Percentiles rank a stretch among this genome's conserved stretches.
Evolutionary conservation across 1,140 invertebrate species (phyloP).

Genomic region (Drosophila obscura): DNA sequence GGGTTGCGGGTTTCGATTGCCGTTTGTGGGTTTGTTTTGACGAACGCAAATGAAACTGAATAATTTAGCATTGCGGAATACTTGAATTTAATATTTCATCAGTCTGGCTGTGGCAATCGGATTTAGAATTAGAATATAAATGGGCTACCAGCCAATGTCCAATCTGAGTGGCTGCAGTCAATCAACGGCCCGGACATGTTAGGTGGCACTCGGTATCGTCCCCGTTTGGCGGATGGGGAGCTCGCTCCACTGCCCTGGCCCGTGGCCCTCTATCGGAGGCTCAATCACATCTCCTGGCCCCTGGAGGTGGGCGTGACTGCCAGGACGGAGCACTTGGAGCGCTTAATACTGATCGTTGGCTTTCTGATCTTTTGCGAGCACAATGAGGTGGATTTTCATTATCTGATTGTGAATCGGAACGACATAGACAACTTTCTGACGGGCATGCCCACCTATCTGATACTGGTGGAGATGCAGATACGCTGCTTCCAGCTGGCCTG

Average conservation of each 20-base stretch:
- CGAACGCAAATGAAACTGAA: slow-evolving; percentile 49
- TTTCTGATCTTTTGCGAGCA: slow-evolving; percentile 61
- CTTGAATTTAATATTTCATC: slow-evolving; percentile 51
- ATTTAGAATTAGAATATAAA: slow-evolving; percentile 59
- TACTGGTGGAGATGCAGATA: slow-evolving; percentile 66
- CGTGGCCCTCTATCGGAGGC: slow-evolving; percentile 47
- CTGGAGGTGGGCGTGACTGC: slow-evolving; percentile 51
- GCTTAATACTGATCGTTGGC: slow-evolving; percentile 35
- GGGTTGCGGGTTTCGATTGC: slow-evolving; percentile 37
- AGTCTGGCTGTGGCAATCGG: slow-evolving; percentile 43
- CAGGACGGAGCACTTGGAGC: slow-evolving; percentile 29
- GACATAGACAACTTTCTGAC: slow-evolving; percentile 67
- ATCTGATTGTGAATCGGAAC: slow-evolving; percentile 43
- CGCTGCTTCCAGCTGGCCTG: slow-evolving; percentile 62
- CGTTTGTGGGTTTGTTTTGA: slow-evolving; percentile 44
- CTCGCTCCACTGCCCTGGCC: slow-evolving; percentile 58
- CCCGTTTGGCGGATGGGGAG: slow-evolving; percentile 47
- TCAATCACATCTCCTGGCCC: slow-evolving; percentile 66
- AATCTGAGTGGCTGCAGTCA: slow-evolving; percentile 6
- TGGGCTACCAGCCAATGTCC: slow-evolving; percentile 14
- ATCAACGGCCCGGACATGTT: slow-evolving; percentile 15
- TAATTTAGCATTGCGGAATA: slow-evolving; percentile 40
- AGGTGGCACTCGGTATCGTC: slow-evolving; percentile 44
- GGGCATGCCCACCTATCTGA: slow-evolving; percentile 65
- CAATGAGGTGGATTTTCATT: slow-evolving; percentile 64